A percentile compares a stretch with the other conserved stretches of the same genome.
These are phyloP conservation scores for Mormoops blainvillei DNA, from an alignment of 2,113 vertebrate species.

Conservation along the genomic window DNA sequence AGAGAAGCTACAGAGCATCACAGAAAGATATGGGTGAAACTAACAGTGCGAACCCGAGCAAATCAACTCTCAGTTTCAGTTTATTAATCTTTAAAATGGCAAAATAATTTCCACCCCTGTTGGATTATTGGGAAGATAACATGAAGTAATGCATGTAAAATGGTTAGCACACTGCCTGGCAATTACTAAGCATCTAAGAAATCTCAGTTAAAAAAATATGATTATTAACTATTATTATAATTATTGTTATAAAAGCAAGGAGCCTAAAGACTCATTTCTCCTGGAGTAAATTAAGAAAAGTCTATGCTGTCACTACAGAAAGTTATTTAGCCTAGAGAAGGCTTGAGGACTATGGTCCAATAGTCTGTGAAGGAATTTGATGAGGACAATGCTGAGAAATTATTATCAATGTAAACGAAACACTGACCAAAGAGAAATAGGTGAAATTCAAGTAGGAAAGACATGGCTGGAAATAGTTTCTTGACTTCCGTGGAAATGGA, in stretches of 20 bases:
- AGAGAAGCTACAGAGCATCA: not conserved
- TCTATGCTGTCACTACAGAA: not conserved
- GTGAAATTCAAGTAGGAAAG: not conserved
- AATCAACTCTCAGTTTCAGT: slow-evolving; percentile 28
- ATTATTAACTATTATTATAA: not conserved
- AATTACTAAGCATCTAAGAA: slow-evolving; percentile 14
- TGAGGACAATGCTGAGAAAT: not conserved
- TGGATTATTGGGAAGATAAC: slow-evolving; percentile 7
- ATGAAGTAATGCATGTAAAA: slow-evolving; percentile 25
- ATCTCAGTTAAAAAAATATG: not conserved
- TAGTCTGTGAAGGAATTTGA: slow-evolving; percentile 12
- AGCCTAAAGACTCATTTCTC: slow-evolving; percentile 29
- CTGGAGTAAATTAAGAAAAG: not conserved
- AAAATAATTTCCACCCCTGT: slow-evolving; percentile 8
- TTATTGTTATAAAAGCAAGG: slow-evolving; percentile 16
- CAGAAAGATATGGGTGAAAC: not conserved
- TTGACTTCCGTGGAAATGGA: not conserved
- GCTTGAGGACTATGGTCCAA: not conserved
- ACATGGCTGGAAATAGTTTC: not conserved
- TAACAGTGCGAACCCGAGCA: not conserved
- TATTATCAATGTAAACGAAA: slow-evolving; percentile 16
- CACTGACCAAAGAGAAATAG: not conserved
- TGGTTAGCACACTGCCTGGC: not conserved
- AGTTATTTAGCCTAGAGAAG: not conserved
- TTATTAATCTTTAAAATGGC: slow-evolving; percentile 22